Base-by-base conservation (phyloP, 2,888 invertebrate species). In the Agelastica alni region DNA sequence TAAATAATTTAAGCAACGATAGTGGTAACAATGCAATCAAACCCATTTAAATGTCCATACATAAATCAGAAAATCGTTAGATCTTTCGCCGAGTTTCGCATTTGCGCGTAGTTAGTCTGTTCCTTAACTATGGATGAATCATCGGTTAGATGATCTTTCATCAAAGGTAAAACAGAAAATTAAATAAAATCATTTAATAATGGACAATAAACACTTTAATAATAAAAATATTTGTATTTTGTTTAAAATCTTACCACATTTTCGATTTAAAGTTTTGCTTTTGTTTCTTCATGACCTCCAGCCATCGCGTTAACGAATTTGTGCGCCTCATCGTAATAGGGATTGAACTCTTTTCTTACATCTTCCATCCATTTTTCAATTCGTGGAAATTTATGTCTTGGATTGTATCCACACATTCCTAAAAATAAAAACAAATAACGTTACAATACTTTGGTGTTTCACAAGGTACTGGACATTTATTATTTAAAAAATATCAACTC, bases 341-440 rank as follows among this genome's bases (percentile, higher is more conserved):
- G 88, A 70, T 80, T 81, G 63, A 84, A 83, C 56, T 81, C 77
- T 0, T 78, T 68, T 14, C 78, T 78, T 0, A 91, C 88, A 56
- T 81, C 80, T 37, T 84, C 78, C 71, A 86, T 76, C 88, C 89
- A 91, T 1, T 77, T 76, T 1, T 81, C 78, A 6, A 91, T 78
- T 60, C 80, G 81, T 0, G 85, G 82, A 63, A 82, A 81, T 42
- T 83, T 82, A 20, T 80, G 76, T 16, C 75, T 76, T 0, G 87
- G 82, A 68, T 90, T 83, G 70, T 81, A 90, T 4, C 85, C 87
- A 16, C 83, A 83, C 77, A 88, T 79, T 71, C 83, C 89, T 89
- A 72, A 28, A 20, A 41, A 22, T 4, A 4, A 16, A 31, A 26
- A 6, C 2, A 16, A 28, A 26, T n/a, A n/a, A n/a, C n/a, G n/a